Conservation (phyloP, 2,113 vertebrate genomes). For the Podocnemis expansa region DNA sequence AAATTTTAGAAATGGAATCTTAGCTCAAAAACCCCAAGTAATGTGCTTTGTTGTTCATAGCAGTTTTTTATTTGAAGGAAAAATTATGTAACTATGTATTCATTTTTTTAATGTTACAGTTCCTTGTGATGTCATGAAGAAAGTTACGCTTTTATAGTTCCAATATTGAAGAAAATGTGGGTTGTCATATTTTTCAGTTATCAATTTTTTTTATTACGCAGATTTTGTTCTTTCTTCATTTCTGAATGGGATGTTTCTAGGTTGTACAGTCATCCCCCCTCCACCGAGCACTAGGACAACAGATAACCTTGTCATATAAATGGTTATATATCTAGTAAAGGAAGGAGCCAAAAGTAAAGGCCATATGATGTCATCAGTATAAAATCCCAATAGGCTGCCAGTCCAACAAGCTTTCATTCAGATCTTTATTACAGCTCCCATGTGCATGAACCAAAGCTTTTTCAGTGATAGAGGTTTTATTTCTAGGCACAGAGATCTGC, state of each 20-base stretch:
- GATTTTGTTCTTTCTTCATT: too few species aligned
- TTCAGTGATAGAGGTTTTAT: background rate
- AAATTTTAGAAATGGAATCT: background rate
- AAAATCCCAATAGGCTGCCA: background rate
- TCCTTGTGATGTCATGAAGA: background rate
- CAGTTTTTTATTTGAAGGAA: too few species aligned
- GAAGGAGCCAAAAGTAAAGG: background rate
- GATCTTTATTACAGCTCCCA: background rate
- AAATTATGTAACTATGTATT: too few species aligned
- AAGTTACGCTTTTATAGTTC: background rate
- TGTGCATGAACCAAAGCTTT: background rate
- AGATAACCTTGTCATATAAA: background rate
- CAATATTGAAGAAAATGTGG: background rate
- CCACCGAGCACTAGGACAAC: background rate
- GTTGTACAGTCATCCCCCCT: background rate
- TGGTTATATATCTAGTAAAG: background rate
- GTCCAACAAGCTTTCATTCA: background rate
- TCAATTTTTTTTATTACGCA: background rate
- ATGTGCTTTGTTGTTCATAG: rapidly evolving
- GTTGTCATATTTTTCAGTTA: background rate
- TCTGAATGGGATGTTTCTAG: background rate
- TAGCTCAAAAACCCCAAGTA: background rate
- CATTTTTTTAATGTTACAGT: background rate
- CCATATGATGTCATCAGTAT: background rate
- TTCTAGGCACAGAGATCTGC: too few species aligned